Base-by-base conservation (phyloP, 64 coral and sea anemone genomes). In the Stichodactyla mertensii region DNA sequence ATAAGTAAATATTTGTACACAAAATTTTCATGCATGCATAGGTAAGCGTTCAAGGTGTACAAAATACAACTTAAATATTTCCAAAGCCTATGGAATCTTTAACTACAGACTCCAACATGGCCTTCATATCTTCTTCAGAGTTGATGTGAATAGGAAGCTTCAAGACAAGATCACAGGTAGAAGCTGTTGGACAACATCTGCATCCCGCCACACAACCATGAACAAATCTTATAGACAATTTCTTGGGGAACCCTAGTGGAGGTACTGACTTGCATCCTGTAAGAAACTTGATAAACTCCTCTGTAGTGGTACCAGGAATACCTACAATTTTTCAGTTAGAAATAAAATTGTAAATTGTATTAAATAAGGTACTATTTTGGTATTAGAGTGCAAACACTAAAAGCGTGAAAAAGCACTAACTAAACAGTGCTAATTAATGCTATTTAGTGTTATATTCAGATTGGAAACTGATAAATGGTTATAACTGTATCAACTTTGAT, bases 1-100 rank as follows among this genome's bases (percentile, higher is more conserved):
- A 64, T 64, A 64, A 64, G 61, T 64, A 64, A 64, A 64, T 64
- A 64, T 64, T 64, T 64, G 61, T 64, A 64, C 61, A 64, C 61
- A 64, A 64, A 18, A 18, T 64, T 64, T 15, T 64, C 19, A 64
- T 64, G 61, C 61, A 64, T 64, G 61, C 61, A 64, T 64, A 64
- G 61, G 18, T 6, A 2, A 64, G 4, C 6, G 61, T 64, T 64
- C 14, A 64, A 64, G 61, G 61, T 64, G 66, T 70, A 23, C 19
- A 70, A 70, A 16, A 70, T 23, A 24, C 19, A 70, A 70, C n/a
- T 20, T 70, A 36, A 36, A 36, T 36, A 36, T 2, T 36, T 31
- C 77, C 87, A 88, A 88, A 88, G 12, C 87, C 87, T 61, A 64
- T 60, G 10, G 55, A 88, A 61, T 88, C 77, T 88, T 80, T 61